Evolutionary conservation across 2,113 vertebrate species (phyloP).

Genomic region (Caranx ignobilis): DNA sequence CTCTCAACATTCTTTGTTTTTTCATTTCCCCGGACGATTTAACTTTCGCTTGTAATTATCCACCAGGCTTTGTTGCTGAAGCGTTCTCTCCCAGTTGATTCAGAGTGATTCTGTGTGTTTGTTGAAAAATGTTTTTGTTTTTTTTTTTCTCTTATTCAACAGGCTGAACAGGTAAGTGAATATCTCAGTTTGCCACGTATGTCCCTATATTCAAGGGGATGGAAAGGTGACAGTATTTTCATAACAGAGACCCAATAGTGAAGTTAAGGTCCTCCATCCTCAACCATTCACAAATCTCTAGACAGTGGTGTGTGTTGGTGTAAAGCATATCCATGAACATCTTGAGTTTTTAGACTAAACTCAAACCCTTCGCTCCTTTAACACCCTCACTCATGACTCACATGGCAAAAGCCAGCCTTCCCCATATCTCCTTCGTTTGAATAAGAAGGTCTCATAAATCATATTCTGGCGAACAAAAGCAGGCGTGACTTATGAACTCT

Average conservation of each 20-base stretch:
- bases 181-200: slow-evolving; percentile 42
- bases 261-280: slow-evolving; percentile 31
- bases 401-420: slow-evolving; percentile 6
- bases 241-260: neutral
- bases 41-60: slow-evolving; percentile 46
- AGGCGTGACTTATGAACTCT: slow-evolving; percentile 75
- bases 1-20: slow-evolving; percentile 7
- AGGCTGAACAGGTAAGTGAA: slow-evolving; percentile 81
- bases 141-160: slow-evolving; percentile 44
- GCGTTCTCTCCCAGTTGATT: slow-evolving; percentile 27
- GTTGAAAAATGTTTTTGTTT: slow-evolving; percentile 46
- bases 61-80: slow-evolving; percentile 35
- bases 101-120: slow-evolving; percentile 37
- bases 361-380: slow-evolving; percentile 9
- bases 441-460: slow-evolving; percentile 72
- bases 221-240: neutral
- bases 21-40: slow-evolving; percentile 7
- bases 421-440: slow-evolving; percentile 44
- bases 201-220: slow-evolving; percentile 6
- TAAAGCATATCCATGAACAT: slow-evolving; percentile 11
- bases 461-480: slow-evolving; percentile 65
- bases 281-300: slow-evolving; percentile 14
- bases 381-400: neutral
- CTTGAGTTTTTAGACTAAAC: slow-evolving; percentile 14
- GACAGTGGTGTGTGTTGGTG: neutral